phyloP scores from a whole-genome alignment of 2,888 invertebrate genomes.

The Cinara cedri region DNA sequence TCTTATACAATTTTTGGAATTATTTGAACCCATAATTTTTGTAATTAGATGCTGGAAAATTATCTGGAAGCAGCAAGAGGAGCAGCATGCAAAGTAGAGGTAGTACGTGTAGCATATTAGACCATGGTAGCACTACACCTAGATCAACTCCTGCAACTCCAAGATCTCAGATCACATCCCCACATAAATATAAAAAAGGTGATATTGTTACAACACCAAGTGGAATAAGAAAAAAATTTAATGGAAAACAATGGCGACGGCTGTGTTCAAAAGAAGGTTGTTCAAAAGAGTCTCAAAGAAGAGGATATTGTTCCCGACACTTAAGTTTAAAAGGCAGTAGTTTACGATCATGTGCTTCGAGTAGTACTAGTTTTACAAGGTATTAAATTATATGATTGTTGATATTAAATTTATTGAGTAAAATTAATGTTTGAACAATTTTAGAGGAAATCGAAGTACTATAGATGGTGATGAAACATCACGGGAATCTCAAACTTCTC shows the following conservation, averaged over 20 bases:
- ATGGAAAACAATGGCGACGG: conserved; percentile 99
- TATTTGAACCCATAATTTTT: conserved; percentile 32
- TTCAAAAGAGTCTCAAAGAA: conserved; percentile 94
- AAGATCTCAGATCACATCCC: conserved; percentile 90
- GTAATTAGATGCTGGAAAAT: conserved; percentile 71
- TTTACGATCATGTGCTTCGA: conserved; percentile 57
- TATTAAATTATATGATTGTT: conserved; percentile 6
- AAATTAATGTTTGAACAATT: conserved; percentile 6
- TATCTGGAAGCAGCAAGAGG: conserved; percentile 83
- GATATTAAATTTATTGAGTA: not conserved
- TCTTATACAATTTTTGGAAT: not conserved
- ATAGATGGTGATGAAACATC: conserved; percentile 87
- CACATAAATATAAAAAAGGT: conserved; percentile 97
- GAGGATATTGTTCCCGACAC: conserved; percentile 96
- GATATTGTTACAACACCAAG: conserved; percentile 93
- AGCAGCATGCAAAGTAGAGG: conserved; percentile 91
- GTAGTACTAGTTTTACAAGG: conserved; percentile 48
- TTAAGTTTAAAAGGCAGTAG: conserved; percentile 80
- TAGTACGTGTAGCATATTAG: conserved; percentile 85
- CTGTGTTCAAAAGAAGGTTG: conserved; percentile 95
- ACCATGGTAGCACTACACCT: conserved; percentile 81
- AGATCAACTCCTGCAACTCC: conserved; percentile 92
- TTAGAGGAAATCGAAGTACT: conserved; percentile 63
- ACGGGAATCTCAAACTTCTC: conserved; percentile 85
- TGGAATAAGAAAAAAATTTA: conserved; percentile 98